Evolutionary conservation across 2,113 vertebrate genomes (phyloP), one percentile per base, ranked within the genome.

Genomic region (Haplochromis vanheusdeni): DNA sequence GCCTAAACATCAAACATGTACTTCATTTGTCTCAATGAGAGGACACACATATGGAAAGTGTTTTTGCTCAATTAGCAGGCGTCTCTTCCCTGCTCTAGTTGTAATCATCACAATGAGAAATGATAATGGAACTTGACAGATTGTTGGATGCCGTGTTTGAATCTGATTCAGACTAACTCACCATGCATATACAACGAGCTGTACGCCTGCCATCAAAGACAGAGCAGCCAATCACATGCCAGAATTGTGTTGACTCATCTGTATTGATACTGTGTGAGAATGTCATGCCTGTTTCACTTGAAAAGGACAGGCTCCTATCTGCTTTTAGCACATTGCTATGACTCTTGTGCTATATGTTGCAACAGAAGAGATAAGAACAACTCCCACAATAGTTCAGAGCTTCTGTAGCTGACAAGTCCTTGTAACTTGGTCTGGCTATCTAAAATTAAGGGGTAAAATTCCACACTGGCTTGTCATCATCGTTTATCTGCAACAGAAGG

Each of bases 221-320:
- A 16, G 73, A 65, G 70, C 68, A 80, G 80, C 85, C 80, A 86
- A 87, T 92, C 62, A 83, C 79, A 70, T 21, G 82, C 68, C 80
- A 83, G 86, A 82, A 35, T 80, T 80, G 82, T 54, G 89, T 85
- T 92, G 91, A 92, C 80, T 93, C 89, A 91, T 92, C 90, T 89
- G 80, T 89, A 89, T 80, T 93, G 80, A 90, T 89, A 86, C 79
- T 79, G 79, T 84, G 16, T 47, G 73, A 86, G 86, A 82, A 58
- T 87, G 87, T 87, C 85, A 91, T 84, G 89, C 83, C 75, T 91
- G 80, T 92, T 94, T 54, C 84, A 87, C 75, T 86, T 89, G 77
- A 92, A 92, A 91, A 93, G 89, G 77, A 89, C 54, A 77, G 45
- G 85, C 85, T 91, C 49, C 87, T 94, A 95, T 93, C 94, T 91